Percentiles rank a stretch among this genome's conserved stretches.
These are phyloP conservation scores for Acanthosoma haemorrhoidale DNA, from an alignment of 2,888 invertebrate species.

Conservation along the genomic window DNA sequence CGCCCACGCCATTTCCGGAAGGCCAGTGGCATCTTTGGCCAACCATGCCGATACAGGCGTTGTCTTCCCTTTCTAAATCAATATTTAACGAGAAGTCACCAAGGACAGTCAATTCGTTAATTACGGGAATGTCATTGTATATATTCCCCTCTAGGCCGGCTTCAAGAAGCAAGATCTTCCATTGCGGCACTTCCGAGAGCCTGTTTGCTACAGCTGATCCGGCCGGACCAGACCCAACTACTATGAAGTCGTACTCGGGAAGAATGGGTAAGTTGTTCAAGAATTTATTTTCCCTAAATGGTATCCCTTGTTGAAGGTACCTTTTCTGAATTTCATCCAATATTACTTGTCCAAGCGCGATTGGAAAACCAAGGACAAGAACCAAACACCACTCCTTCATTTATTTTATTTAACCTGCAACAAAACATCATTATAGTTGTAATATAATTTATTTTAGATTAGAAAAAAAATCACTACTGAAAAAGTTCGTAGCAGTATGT, in stretches of 20 bases:
- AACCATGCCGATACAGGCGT: constrained; percentile 53
- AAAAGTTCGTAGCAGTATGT: too few species aligned
- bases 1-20: constrained; percentile 65
- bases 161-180: constrained; percentile 67
- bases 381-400: not conserved
- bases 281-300: constrained; percentile 38
- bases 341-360: not conserved
- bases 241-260: constrained; percentile 56
- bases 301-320: constrained; percentile 35
- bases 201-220: constrained; percentile 70
- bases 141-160: constrained; percentile 74
- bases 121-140: constrained; percentile 68
- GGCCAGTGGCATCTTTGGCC: constrained; percentile 58
- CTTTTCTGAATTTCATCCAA: constrained; percentile 28
- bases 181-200: constrained; percentile 62
- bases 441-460: too few species aligned
- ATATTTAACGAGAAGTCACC: constrained; percentile 70
- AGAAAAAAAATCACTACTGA: too few species aligned
- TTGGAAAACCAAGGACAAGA: not conserved
- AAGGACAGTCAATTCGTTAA: constrained; percentile 56
- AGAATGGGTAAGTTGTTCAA: constrained; percentile 43
- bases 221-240: constrained; percentile 54
- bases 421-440: too few species aligned
- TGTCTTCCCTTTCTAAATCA: constrained; percentile 56
- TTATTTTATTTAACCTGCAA: not conserved